These are phyloP conservation scores for Philereme transversata DNA, from an alignment of 2,888 invertebrate species.

Conservation along the genomic window DNA sequence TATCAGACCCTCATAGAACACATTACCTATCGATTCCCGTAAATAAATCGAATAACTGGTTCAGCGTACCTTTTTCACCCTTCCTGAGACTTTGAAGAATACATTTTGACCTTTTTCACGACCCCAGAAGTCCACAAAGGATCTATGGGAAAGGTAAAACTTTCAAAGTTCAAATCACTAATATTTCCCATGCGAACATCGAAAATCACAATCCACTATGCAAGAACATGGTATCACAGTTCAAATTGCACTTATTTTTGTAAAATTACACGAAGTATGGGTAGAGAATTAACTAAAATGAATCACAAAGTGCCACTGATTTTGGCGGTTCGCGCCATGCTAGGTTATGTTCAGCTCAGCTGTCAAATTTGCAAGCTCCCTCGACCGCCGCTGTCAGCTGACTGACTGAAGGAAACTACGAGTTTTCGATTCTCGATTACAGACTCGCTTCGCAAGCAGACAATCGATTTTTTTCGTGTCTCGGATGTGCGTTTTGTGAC, in stretches of 20 bases:
- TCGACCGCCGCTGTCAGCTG: slow-evolving; percentile 36
- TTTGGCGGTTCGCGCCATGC: slow-evolving; percentile 27
- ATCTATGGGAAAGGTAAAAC: slow-evolving; percentile 32
- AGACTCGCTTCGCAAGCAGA: slow-evolving; percentile 9
- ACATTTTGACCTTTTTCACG: slow-evolving; percentile 38
- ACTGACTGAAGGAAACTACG: slow-evolving; percentile 23
- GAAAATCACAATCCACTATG: slow-evolving; percentile 20
- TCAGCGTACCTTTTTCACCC: slow-evolving; percentile 34
- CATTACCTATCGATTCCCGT: slow-evolving; percentile 33
- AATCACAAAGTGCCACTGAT: slow-evolving; percentile 8
- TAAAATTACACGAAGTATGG: slow-evolving; percentile 15
- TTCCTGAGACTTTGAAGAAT: slow-evolving; percentile 24
- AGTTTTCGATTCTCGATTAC: slow-evolving; percentile 6
- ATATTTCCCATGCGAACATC: slow-evolving; percentile 27
- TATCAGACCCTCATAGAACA: slow-evolving; percentile 33
- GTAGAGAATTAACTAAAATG: slow-evolving; percentile 15
- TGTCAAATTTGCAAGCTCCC: slow-evolving; percentile 19
- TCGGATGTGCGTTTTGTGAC: slow-evolving; percentile 26
- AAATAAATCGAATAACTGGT: slow-evolving; percentile 40
- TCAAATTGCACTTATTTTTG: slow-evolving; percentile 15
- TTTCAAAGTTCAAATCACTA: slow-evolving; percentile 19
- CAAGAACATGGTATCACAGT: slow-evolving; percentile 21
- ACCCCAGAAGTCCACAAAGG: slow-evolving; percentile 26
- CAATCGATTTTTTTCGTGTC: slow-evolving; percentile 30
- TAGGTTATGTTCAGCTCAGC: slow-evolving; percentile 13